Evolutionary conservation across 1,140 invertebrate genomes (phyloP).

Genomic region (Caenorhabditis tropicalis): DNA sequence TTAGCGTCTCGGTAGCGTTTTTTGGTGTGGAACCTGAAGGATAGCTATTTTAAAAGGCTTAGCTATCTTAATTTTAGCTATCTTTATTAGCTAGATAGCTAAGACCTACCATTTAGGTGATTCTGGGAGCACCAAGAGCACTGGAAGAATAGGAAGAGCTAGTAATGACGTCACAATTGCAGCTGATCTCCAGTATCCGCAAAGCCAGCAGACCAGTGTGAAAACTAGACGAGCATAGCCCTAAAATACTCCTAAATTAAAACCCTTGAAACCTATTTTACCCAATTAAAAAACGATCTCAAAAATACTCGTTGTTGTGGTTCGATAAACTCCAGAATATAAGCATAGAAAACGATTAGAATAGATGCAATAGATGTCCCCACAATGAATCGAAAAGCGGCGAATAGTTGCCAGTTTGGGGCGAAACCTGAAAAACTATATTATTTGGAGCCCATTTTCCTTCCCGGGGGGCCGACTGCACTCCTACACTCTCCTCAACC

Average conservation of each 20-base stretch:
- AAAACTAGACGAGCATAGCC: slow-evolving; percentile 49
- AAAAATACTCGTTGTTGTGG: slow-evolving; percentile 51
- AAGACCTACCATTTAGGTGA: slow-evolving; percentile 44
- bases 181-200: slow-evolving; percentile 49
- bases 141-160: slow-evolving; percentile 31
- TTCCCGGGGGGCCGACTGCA: no score
- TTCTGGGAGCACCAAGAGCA: slow-evolving; percentile 43
- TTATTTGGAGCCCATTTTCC: background rate
- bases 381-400: slow-evolving; percentile 44
- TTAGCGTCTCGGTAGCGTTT: background rate
- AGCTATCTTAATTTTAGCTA: no score
- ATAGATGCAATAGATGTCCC: slow-evolving; percentile 48
- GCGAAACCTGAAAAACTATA: slow-evolving; percentile 46
- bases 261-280: no score
- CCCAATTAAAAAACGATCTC: slow-evolving; percentile 55
- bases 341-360: slow-evolving; percentile 51
- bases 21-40: slow-evolving; percentile 39
- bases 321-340: slow-evolving; percentile 52
- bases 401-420: slow-evolving; percentile 44
- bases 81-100: no score
- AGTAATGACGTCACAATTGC: slow-evolving; percentile 43
- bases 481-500: background rate
- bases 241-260: no score
- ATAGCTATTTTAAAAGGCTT: background rate
- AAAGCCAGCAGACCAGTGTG: slow-evolving; percentile 49